A percentile compares a stretch with the other conserved stretches of the same genome.
phyloP scores from a whole-genome alignment of 2,113 vertebrate genomes.

The Pedetes capensis region DNA sequence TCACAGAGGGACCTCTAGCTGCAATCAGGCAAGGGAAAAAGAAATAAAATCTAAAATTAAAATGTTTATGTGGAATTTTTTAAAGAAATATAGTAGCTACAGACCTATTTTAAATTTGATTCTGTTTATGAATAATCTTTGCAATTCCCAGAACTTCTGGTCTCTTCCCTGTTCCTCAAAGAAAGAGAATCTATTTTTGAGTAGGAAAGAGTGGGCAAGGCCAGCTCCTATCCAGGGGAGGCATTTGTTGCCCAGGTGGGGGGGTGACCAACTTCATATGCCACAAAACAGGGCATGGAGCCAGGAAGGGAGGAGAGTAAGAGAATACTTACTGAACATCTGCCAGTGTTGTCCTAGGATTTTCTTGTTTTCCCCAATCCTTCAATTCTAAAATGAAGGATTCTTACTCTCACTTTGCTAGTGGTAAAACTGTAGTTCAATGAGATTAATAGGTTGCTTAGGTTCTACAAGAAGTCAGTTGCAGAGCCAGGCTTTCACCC shows the following conservation, averaged over 20 bases:
- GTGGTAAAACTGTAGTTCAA: background rate
- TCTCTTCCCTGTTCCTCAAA: background rate
- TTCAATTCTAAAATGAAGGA: background rate
- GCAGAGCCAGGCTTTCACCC: background rate
- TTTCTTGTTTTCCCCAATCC: background rate
- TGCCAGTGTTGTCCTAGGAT: background rate
- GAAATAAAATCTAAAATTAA: constrained; percentile 68
- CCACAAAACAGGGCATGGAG: background rate
- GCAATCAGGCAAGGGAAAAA: constrained; percentile 8
- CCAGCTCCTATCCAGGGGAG: background rate
- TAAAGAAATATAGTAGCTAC: constrained; percentile 28
- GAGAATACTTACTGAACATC: background rate
- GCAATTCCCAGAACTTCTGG: constrained; percentile 35
- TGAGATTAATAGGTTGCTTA: background rate
- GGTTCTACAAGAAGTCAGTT: background rate
- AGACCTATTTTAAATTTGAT: background rate
- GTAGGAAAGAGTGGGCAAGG: background rate
- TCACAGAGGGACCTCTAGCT: constrained; percentile 40
- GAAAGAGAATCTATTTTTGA: constrained; percentile 45
- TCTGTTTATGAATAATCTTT: constrained; percentile 48
- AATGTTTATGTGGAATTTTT: constrained; percentile 23
- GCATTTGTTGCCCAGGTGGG: background rate
- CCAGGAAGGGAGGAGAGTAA: background rate
- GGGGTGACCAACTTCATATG: background rate
- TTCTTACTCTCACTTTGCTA: background rate